phyloP scores from a whole-genome alignment of 2,797 vertebrate genomes.

The Meriones psammophilus region DNA sequence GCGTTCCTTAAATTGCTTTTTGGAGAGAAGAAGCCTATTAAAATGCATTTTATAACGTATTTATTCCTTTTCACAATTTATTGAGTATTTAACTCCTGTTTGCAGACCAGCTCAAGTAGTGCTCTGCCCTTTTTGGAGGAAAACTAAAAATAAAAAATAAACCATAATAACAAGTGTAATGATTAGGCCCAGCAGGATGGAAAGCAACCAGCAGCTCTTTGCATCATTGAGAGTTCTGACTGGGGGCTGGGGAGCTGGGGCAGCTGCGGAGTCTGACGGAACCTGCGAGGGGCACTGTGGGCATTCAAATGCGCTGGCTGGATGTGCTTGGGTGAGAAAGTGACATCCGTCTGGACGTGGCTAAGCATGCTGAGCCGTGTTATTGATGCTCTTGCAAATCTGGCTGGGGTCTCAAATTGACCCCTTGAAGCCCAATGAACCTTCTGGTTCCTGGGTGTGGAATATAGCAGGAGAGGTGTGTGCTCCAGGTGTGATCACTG shows the following conservation, averaged over 20 bases:
- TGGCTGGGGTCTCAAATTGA: not conserved
- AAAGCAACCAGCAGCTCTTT: not conserved
- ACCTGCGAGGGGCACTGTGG: not conserved
- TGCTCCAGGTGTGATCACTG: not conserved
- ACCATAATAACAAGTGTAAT: not conserved
- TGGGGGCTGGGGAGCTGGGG: not conserved
- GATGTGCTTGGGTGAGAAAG: not conserved
- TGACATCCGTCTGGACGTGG: not conserved
- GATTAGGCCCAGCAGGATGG: not conserved
- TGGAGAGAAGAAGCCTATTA: constrained; percentile 85
- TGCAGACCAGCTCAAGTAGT: constrained; percentile 78
- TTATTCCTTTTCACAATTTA: constrained; percentile 84
- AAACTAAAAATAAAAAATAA: constrained; percentile 19
- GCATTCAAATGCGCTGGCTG: not conserved
- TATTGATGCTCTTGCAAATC: not conserved
- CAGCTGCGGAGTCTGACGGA: not conserved
- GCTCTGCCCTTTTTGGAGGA: constrained; percentile 68
- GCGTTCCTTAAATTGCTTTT: constrained; percentile 86
- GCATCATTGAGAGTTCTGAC: not conserved
- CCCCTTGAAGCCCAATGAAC: not conserved
- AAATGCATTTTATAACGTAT: constrained; percentile 84
- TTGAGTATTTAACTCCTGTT: constrained; percentile 86
- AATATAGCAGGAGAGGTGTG: not conserved
- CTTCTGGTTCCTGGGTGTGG: not conserved
- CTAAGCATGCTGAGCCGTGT: accelerated